Conservation (phyloP, 2,113 vertebrate genomes). For the Cyphotilapia sp. region DNA sequence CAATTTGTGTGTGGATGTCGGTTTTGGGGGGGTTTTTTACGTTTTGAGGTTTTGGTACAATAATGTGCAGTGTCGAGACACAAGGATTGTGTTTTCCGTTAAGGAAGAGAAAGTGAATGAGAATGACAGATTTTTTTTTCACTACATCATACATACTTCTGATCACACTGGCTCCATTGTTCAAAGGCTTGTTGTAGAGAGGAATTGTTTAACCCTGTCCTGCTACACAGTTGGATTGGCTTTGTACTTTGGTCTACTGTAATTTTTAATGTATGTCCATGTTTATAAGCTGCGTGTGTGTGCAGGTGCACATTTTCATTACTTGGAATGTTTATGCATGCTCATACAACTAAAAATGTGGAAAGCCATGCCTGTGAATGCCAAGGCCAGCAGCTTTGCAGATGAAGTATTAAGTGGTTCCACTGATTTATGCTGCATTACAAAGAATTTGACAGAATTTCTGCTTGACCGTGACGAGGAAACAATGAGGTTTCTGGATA, state of each 20-base stretch:
- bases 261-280: not conserved
- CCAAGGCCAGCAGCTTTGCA: conserved; percentile 8
- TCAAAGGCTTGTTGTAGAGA: not conserved
- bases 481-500: conserved; percentile 19
- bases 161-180: conserved; percentile 46
- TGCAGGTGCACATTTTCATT: conserved; percentile 39
- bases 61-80: not conserved
- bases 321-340: conserved; percentile 40
- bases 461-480: not conserved
- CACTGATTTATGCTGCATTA: conserved; percentile 39
- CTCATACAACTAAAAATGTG: conserved; percentile 38
- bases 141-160: not conserved
- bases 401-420: conserved; percentile 38
- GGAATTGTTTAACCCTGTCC: conserved; percentile 20
- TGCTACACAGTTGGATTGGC: not conserved
- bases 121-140: not conserved
- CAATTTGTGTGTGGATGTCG: not conserved
- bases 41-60: not conserved
- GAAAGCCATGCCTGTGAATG: not conserved
- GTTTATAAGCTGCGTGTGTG: not conserved
- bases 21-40: not conserved
- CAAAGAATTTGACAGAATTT: conserved; percentile 29
- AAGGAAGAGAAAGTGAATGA: not conserved
- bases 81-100: not conserved
- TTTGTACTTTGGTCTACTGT: not conserved